Evolutionary conservation across 2,888 invertebrate genomes (phyloP).

Genomic region (Agrotis puta): DNA sequence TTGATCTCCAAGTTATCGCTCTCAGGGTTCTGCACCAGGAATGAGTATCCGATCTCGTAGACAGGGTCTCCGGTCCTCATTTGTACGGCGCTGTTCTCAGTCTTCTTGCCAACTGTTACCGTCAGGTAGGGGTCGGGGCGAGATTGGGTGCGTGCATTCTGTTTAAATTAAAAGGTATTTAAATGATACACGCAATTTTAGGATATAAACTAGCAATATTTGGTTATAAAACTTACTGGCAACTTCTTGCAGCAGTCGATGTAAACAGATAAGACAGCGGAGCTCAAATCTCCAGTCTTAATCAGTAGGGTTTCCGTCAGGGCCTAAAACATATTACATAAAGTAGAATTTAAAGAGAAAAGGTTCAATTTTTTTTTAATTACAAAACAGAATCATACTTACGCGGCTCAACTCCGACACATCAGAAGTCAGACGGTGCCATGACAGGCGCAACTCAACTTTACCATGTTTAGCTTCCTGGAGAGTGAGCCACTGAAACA

Average conservation of each 20-base stretch:
- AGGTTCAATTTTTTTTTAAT: too few relatives aligned
- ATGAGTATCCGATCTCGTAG: conserved; percentile 98
- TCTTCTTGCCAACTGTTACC: conserved; percentile 95
- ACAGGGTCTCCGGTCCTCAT: conserved; percentile 97
- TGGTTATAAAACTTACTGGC: conserved; percentile 93
- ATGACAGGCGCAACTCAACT: conserved; percentile 96
- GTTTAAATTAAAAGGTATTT: conserved; percentile 41
- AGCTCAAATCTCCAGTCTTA: conserved; percentile 94
- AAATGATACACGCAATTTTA: background rate
- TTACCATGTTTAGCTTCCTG: conserved; percentile 99
- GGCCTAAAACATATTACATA: conserved; percentile 86
- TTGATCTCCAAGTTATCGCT: conserved; percentile 96
- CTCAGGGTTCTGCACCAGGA: conserved; percentile 97
- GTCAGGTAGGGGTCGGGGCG: conserved; percentile 96
- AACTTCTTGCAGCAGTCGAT: conserved; percentile 98
- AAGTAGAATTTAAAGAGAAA: too few relatives aligned
- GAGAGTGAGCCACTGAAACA: conserved; percentile 96
- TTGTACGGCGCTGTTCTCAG: conserved; percentile 93
- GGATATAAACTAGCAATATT: background rate
- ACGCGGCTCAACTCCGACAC: conserved; percentile 94
- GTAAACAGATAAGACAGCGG: conserved; percentile 95
- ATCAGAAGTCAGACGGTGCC: conserved; percentile 95
- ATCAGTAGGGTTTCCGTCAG: conserved; percentile 94
- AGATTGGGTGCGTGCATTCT: conserved; percentile 93
- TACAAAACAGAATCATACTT: conserved; percentile 75